Evolutionary conservation across 2,888 invertebrate species (phyloP), one percentile per base, ranked within the genome.

Genomic region (Dioctria linearis): DNA sequence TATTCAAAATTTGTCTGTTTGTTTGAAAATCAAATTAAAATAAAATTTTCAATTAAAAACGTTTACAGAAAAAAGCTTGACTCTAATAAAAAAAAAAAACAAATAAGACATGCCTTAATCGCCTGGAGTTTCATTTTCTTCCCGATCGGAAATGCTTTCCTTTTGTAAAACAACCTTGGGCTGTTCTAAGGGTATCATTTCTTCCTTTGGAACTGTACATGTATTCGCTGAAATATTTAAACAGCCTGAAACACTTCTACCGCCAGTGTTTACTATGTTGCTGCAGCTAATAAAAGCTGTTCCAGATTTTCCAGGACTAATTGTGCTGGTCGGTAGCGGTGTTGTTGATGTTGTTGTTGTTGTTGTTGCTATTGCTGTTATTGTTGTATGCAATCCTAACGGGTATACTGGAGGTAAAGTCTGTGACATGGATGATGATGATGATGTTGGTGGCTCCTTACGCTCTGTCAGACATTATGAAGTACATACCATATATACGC

Each of bases 131-230:
- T 83, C 81, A 80, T 81, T 81, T 61, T 78, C 81, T 9, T 79
- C 59, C 79, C 81, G 76, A 78, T 81, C 80, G 66, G 67, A 80
- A 46, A 54, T 43, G 69, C 80, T 79, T 51, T 82, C 81, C 54
- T 83, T 82, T 59, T 83, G 82, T 51, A 83, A 59, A 25, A 80
- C 79, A 61, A 83, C 82, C 78, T 83, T 83, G 9, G 83, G 83
- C 66, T 83, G 83, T 8, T 82, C 71, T 25, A 82, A 46, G 4
- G 82, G 76, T 71, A 82, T 59, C 37, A 83, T 82, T 73, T 83
- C 82, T 57, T 83, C 80, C 66, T 67, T 73, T 51, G 80, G 76
- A 25, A 83, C 43, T 39, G 80, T 80, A 59, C 49, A 78, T 46
- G 83, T 83, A 59, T 65, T 83, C 59, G 80, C 76, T 4, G 80